Base-by-base conservation (phyloP, 2,797 vertebrate genomes). In the Botia kubotai region DNA sequence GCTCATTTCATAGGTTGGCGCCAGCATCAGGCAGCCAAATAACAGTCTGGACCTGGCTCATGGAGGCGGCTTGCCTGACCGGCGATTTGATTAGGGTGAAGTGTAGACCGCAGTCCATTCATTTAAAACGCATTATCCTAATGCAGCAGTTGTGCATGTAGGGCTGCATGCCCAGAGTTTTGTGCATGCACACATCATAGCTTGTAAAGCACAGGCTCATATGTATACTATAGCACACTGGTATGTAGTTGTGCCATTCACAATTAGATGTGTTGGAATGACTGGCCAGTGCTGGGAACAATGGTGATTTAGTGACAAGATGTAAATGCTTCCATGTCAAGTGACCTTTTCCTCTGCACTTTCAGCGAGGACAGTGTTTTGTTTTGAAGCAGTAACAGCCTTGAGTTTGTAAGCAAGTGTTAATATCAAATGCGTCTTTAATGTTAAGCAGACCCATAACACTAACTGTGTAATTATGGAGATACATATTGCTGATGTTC, bases 271-370 rank as follows among this genome's bases (percentile, higher is more conserved):
- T 39, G 36, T 13, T 12, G 62, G 23, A 58, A 55, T 6, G 0
- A 5, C 17, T 63, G 39, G 43, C 1, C n/a, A 4, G 46, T 53
- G 26, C 17, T 70, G 67, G 55, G 65, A 75, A 81, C 23, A 21
- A 23, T 11, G 67, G 69, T 60, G 14, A 68, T 74, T 84, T 65
- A 6, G 62, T 78, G 71, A 50, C 43, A 55, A 74, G 50, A 76
- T 52, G 36, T 81, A 57, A 83, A 72, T 79, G 63, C 33, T 52
- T 72, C 23, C 11, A 53, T 76, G n/a, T 82, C 46, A 70, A 39
- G 17, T 71, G 79, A 83, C 82, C 79, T 84, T 75, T 76, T 11
- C 17, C 69, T 58, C 6, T 36, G 29, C 68, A 33, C 77, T 85
- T 80, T 68, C 26, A 8, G 19, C 69, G 58, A 77, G 71, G 36